A percentile compares a stretch with the other conserved stretches of the same genome.
Conservation (phyloP, 2,797 vertebrate species). For the Picus viridis region DNA sequence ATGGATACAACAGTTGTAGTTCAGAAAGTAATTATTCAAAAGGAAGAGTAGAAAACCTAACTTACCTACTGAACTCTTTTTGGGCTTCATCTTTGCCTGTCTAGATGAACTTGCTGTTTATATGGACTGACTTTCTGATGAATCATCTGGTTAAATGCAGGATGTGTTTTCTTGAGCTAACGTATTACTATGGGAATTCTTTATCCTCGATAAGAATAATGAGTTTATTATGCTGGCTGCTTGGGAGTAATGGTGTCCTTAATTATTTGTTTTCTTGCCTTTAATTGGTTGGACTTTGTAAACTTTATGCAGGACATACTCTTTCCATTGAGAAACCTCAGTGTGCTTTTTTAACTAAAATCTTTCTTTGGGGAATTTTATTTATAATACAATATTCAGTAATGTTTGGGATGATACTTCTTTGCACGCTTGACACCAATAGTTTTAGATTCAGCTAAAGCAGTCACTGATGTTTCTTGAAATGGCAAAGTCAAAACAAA, state of each 20-base stretch:
- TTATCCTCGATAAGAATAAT: slow-evolving; percentile 29
- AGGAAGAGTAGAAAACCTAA: not conserved
- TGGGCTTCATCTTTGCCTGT: not conserved
- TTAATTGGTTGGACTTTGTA: not conserved
- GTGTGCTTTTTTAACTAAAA: not conserved
- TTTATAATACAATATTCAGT: not conserved
- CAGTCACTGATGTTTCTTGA: not conserved
- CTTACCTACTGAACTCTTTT: not conserved
- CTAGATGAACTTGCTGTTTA: not conserved
- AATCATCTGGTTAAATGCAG: slow-evolving; percentile 48
- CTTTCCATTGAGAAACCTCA: not conserved
- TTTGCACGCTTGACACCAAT: not conserved
- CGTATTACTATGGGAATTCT: not conserved
- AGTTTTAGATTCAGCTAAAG: not conserved
- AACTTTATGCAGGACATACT: not conserved
- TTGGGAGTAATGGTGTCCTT: not conserved
- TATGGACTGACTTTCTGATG: slow-evolving; percentile 24
- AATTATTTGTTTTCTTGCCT: not conserved
- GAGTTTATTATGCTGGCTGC: not conserved
- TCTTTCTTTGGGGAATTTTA: not conserved
- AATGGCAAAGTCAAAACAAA: not conserved
- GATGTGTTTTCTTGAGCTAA: not conserved
- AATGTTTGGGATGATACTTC: not conserved
- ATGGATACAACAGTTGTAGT: not conserved
- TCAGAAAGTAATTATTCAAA: not conserved